These are phyloP conservation scores for Tanaodytes sp. DNA, from an alignment of 2,888 invertebrate species.

Conservation along the genomic window DNA sequence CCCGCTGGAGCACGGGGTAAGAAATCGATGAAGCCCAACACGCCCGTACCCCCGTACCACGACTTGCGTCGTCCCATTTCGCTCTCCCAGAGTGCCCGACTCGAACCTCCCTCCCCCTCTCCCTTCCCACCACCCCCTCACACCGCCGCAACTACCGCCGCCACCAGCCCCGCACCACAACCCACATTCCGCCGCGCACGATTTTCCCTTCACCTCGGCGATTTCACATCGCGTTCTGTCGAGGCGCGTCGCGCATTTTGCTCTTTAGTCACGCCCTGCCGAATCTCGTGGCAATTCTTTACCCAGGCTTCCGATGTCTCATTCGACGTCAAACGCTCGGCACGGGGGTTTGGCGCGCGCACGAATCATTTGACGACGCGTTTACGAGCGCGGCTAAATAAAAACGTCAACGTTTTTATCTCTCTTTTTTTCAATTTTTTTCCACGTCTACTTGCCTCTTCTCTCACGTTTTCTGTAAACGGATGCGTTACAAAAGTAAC, in stretches of 20 bases:
- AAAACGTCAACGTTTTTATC: too few relatives aligned
- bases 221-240: slow-evolving; percentile 51
- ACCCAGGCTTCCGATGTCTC: too few relatives aligned
- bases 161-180: too few relatives aligned
- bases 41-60: slow-evolving; percentile 54
- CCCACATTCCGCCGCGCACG: slow-evolving; percentile 38
- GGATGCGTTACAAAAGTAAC: too few relatives aligned
- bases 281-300: slow-evolving; percentile 56
- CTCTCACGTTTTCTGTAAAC: too few relatives aligned
- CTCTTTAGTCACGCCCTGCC: slow-evolving; percentile 64
- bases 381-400: too few relatives aligned
- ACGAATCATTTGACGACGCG: too few relatives aligned
- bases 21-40: slow-evolving; percentile 71
- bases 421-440: background rate
- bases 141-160: slow-evolving; percentile 26
- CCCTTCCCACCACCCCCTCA: slow-evolving; percentile 36
- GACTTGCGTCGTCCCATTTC: slow-evolving; percentile 51
- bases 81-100: slow-evolving; percentile 29
- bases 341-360: too few relatives aligned
- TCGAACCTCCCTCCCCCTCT: slow-evolving; percentile 35
- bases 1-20: slow-evolving; percentile 71
- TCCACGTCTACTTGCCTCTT: background rate
- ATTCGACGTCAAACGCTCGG: slow-evolving; percentile 22
- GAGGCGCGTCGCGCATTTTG: slow-evolving; percentile 58
- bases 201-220: slow-evolving; percentile 49